phyloP scores from a whole-genome alignment of 1,140 invertebrate genomes.

The Pentalonia nigronervosa region DNA sequence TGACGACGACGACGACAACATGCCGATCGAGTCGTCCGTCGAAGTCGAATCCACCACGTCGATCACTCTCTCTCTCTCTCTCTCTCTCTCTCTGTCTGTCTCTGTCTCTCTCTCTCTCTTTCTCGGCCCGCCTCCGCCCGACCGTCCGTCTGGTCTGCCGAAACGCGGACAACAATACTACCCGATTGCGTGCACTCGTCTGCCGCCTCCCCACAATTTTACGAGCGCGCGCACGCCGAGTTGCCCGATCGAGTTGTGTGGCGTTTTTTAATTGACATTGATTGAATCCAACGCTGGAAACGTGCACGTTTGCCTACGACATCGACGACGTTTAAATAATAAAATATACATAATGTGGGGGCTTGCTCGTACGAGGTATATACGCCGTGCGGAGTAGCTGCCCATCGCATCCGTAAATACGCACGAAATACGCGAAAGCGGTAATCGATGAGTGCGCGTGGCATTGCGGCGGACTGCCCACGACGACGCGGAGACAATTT shows the following conservation, averaged over 20 bases:
- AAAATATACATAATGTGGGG: background rate
- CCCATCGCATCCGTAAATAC: background rate
- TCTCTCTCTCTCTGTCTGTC: background rate
- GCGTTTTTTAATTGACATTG: constrained; percentile 38
- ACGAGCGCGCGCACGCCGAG: background rate
- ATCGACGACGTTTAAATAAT: background rate
- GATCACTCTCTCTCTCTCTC: background rate
- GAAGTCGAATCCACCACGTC: background rate
- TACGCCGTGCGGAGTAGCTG: background rate
- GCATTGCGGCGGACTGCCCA: background rate
- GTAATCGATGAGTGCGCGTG: background rate
- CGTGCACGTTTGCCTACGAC: background rate
- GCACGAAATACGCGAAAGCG: background rate
- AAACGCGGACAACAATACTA: background rate
- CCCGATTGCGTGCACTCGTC: background rate
- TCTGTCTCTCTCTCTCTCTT: background rate
- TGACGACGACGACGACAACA: background rate
- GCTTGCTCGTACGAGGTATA: background rate
- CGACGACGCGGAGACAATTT: background rate
- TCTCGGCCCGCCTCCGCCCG: background rate
- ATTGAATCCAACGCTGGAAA: background rate
- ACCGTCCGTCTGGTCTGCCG: background rate
- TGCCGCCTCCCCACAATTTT: background rate
- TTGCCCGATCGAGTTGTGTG: background rate
- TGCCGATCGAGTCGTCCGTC: background rate